Percentiles rank a stretch among this genome's conserved stretches.
Conservation (phyloP, 2,888 invertebrate species). For the Toxonevra muliebris region DNA sequence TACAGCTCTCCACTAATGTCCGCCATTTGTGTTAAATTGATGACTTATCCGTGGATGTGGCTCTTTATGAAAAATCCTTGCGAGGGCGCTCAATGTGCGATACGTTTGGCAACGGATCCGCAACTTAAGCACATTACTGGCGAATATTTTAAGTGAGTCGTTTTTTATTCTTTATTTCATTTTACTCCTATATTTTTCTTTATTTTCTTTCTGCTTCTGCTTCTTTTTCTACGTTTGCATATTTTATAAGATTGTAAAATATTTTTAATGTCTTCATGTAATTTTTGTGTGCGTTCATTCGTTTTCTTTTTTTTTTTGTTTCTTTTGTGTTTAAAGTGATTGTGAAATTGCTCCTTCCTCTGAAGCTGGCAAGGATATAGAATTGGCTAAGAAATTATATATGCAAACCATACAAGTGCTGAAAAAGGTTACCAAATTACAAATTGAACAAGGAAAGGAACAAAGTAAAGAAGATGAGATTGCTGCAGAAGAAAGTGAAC, state of each 20-base stretch:
- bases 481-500: too few species aligned
- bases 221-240: neutral
- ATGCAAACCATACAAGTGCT: constrained; percentile 60
- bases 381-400: constrained; percentile 66
- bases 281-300: constrained; percentile 8
- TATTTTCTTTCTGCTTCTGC: neutral
- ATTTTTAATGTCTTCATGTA: constrained; percentile 16
- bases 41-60: constrained; percentile 75
- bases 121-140: constrained; percentile 71
- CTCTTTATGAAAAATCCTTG: constrained; percentile 73
- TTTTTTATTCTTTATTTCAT: constrained; percentile 7
- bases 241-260: constrained; percentile 1
- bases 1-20: constrained; percentile 64
- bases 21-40: constrained; percentile 67
- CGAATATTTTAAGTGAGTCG: constrained; percentile 73
- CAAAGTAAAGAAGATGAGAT: too few species aligned
- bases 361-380: constrained; percentile 68
- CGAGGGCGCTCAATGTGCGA: constrained; percentile 75
- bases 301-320: constrained; percentile 29
- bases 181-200: constrained; percentile 19
- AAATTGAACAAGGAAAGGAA: constrained; percentile 41
- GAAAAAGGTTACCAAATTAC: constrained; percentile 54
- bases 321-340: constrained; percentile 65
- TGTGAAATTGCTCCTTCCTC: constrained; percentile 68
- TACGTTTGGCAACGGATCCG: constrained; percentile 74